Evolutionary conservation across 2,888 invertebrate genomes (phyloP).

Genomic region (Coenonympha arcania): DNA sequence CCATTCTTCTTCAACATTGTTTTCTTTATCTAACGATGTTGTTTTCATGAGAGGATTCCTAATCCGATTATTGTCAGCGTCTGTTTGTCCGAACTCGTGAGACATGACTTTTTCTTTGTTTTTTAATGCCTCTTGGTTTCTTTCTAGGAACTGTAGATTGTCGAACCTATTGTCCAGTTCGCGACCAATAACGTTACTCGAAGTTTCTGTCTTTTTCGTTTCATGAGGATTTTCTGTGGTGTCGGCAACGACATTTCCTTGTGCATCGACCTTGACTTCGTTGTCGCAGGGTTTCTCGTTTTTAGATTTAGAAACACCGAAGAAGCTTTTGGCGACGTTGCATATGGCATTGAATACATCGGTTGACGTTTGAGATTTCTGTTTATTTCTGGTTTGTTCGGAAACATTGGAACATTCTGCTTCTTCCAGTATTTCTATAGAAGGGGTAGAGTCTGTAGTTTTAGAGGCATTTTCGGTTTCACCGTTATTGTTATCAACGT

Average conservation of each 20-base stretch:
- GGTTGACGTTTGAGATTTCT: slow-evolving; percentile 38
- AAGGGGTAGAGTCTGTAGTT: slow-evolving; percentile 25
- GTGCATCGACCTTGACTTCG: slow-evolving; percentile 48
- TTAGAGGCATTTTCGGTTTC: slow-evolving; percentile 25
- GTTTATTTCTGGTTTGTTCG: slow-evolving; percentile 34
- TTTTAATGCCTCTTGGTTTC: slow-evolving; percentile 57
- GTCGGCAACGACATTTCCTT: slow-evolving; percentile 50
- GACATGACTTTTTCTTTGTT: slow-evolving; percentile 72
- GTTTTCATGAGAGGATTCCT: slow-evolving; percentile 34
- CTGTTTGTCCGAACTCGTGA: slow-evolving; percentile 60
- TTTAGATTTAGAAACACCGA: slow-evolving; percentile 40
- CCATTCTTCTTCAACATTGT: slow-evolving; percentile 40
- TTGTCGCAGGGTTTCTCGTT: slow-evolving; percentile 46
- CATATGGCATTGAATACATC: slow-evolving; percentile 54
- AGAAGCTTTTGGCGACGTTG: slow-evolving; percentile 55
- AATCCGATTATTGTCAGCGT: slow-evolving; percentile 48
- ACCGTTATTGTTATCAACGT: slow-evolving; percentile 24
- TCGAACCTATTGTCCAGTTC: slow-evolving; percentile 43
- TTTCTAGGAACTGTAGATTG: slow-evolving; percentile 49
- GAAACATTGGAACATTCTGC: slow-evolving; percentile 2
- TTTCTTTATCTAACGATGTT: slow-evolving; percentile 46
- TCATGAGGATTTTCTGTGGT: slow-evolving; percentile 34
- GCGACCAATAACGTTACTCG: slow-evolving; percentile 51
- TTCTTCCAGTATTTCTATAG: slow-evolving; percentile 14
- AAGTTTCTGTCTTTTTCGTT: slow-evolving; percentile 38